A percentile compares a stretch with the other conserved stretches of the same genome.
Evolutionary conservation across 2,113 vertebrate species (phyloP).

Genomic region (Trogon melanurus): DNA sequence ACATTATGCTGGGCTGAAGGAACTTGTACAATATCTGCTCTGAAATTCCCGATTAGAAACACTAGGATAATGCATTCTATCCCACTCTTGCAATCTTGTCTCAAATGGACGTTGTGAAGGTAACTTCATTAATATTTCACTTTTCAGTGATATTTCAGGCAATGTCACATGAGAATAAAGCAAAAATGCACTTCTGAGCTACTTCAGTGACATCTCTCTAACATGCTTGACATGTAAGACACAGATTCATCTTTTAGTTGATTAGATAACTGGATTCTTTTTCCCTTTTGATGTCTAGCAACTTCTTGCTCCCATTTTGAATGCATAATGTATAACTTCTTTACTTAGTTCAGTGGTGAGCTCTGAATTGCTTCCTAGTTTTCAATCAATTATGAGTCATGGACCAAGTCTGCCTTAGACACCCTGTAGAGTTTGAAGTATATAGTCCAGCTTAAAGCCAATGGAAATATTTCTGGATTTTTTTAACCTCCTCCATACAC

Average conservation of each 20-base stretch:
- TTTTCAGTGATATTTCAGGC: slow-evolving; percentile 26
- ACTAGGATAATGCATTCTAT: not conserved
- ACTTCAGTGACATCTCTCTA: not conserved
- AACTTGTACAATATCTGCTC: not conserved
- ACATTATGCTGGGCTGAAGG: not conserved
- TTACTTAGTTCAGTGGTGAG: not conserved
- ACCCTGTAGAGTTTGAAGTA: not conserved
- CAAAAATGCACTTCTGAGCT: slow-evolving; percentile 26
- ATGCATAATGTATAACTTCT: not conserved
- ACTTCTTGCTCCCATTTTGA: not conserved
- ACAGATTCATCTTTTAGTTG: not conserved
- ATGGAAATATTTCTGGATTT: not conserved
- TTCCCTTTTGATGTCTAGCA: not conserved
- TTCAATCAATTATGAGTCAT: slow-evolving; percentile 16
- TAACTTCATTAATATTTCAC: not conserved
- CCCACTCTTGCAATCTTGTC: not conserved
- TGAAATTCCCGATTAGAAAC: not conserved
- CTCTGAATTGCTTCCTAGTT: slow-evolving; percentile 1
- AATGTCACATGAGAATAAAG: not conserved
- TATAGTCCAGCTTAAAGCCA: not conserved
- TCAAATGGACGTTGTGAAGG: not conserved
- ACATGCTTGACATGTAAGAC: not conserved
- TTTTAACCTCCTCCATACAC: not conserved
- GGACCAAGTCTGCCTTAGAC: not conserved
- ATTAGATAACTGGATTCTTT: slow-evolving; percentile 9